These are phyloP conservation scores for Criorhina ranunculi DNA, from an alignment of 2,888 invertebrate species.

Conservation along the genomic window DNA sequence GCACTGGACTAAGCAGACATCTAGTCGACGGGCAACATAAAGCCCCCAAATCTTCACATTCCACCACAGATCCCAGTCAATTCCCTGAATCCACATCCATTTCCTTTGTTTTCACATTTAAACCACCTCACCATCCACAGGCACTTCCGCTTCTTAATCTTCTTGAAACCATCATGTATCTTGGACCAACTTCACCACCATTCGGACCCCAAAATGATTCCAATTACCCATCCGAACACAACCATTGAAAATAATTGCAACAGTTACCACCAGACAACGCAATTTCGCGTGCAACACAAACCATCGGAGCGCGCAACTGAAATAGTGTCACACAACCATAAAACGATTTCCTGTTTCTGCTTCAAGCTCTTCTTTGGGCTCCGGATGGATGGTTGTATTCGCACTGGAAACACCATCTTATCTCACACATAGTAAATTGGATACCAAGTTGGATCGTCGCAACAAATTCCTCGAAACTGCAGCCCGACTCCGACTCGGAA, in stretches of 20 bases:
- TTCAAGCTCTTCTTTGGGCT: constrained; percentile 13
- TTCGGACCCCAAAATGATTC: constrained; percentile 9
- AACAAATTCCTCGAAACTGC: constrained; percentile 35
- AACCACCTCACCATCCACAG: not conserved
- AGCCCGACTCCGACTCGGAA: constrained; percentile 35
- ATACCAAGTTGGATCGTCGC: constrained; percentile 36
- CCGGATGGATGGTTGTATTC: constrained; percentile 4
- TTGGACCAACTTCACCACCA: constrained; percentile 9
- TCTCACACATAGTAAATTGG: constrained; percentile 44
- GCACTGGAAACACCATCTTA: constrained; percentile 40
- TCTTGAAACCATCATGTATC: not conserved
- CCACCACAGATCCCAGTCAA: not conserved
- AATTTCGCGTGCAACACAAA: constrained; percentile 37
- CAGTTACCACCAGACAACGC: constrained; percentile 33
- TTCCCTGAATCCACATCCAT: not conserved
- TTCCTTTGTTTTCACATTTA: not conserved
- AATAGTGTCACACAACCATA: constrained; percentile 66
- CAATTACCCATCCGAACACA: constrained; percentile 20
- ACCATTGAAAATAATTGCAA: constrained; percentile 48
- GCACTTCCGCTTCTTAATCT: constrained; percentile 23
- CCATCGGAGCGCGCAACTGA: constrained; percentile 60
- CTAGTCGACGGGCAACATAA: no score
- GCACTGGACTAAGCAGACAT: no score
- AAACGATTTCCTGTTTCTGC: constrained; percentile 61
- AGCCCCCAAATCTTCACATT: not conserved